Percentiles rank a stretch among this genome's conserved stretches.
These are phyloP conservation scores for Trissolcus japonicus DNA, from an alignment of 2,888 invertebrate species.

Conservation along the genomic window DNA sequence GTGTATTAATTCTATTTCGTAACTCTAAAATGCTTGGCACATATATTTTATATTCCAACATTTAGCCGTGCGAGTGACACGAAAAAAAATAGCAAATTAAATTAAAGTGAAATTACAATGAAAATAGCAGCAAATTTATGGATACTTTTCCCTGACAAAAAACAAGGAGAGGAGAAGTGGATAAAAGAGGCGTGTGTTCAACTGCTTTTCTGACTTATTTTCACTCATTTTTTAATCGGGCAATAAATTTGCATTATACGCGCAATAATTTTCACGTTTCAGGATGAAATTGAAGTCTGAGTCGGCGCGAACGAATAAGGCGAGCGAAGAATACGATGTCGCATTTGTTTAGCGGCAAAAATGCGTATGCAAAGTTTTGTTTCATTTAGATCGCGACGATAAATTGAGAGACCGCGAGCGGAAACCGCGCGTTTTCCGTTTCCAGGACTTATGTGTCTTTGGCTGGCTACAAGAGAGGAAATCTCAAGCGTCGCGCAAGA, in stretches of 20 bases:
- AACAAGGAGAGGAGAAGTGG: background rate
- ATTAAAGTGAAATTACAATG: too few relatives aligned
- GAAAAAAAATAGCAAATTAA: constrained; percentile 11
- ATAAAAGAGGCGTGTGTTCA: too few relatives aligned
- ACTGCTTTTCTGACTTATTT: too few relatives aligned
- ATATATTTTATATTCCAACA: constrained; percentile 32
- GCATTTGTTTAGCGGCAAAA: constrained; percentile 35
- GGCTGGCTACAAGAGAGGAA: constrained; percentile 36
- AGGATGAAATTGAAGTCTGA: too few relatives aligned
- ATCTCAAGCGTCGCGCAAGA: constrained; percentile 39
- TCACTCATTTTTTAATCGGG: too few relatives aligned
- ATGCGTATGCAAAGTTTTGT: constrained; percentile 37
- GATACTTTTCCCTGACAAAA: too few relatives aligned
- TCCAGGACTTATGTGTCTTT: constrained; percentile 44
- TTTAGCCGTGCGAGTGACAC: constrained; percentile 22
- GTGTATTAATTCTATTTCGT: constrained; percentile 37
- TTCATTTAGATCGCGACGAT: constrained; percentile 50
- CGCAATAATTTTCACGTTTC: too few relatives aligned
- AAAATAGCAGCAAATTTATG: too few relatives aligned
- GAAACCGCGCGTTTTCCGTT: constrained; percentile 46
- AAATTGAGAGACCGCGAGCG: constrained; percentile 33
- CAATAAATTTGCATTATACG: too few relatives aligned
- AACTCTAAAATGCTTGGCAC: constrained; percentile 24
- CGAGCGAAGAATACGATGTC: constrained; percentile 31
- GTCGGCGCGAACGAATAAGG: constrained; percentile 24